A percentile compares a stretch with the other conserved stretches of the same genome.
Evolutionary conservation across 2,888 invertebrate species (phyloP).

Genomic region (Morpho deidamia): DNA sequence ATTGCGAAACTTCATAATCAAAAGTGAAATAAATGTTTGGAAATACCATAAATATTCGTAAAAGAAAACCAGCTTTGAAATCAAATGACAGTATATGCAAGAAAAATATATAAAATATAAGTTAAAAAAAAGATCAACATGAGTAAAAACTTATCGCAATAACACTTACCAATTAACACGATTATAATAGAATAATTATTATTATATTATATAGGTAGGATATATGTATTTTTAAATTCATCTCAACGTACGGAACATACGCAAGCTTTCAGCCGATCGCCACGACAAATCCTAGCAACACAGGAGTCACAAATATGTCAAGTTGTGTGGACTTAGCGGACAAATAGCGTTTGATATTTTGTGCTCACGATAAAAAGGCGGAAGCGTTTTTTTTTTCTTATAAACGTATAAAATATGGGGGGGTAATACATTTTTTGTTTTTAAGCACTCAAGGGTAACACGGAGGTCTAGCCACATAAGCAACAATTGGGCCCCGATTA

Average conservation of each 20-base stretch:
- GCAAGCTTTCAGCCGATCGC: conserved; percentile 19
- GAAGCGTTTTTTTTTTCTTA: conserved; percentile 20
- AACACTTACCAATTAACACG: background rate
- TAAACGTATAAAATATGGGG: background rate
- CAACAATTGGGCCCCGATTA: conserved; percentile 30
- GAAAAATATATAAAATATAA: background rate
- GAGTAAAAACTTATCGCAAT: background rate
- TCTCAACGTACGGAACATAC: background rate
- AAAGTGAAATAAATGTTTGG: too few species aligned
- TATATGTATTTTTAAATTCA: background rate
- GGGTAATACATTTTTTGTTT: conserved; percentile 16
- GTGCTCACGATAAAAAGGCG: conserved; percentile 26
- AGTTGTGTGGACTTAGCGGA: conserved; percentile 18
- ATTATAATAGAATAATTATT: background rate
- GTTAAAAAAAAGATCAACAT: background rate
- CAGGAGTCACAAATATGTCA: conserved; percentile 6
- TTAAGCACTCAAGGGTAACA: conserved; percentile 31
- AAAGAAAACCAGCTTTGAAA: background rate
- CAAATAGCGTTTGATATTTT: conserved; percentile 20
- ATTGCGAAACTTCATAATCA: too few species aligned
- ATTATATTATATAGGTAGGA: background rate
- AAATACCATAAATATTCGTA: too few species aligned
- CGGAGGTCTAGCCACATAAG: conserved; percentile 33
- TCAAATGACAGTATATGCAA: background rate
- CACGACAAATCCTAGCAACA: conserved; percentile 9